A percentile compares a stretch with the other conserved stretches of the same genome.
Evolutionary conservation across 2,113 vertebrate genomes (phyloP).

Genomic region (Tiliqua scincoides): DNA sequence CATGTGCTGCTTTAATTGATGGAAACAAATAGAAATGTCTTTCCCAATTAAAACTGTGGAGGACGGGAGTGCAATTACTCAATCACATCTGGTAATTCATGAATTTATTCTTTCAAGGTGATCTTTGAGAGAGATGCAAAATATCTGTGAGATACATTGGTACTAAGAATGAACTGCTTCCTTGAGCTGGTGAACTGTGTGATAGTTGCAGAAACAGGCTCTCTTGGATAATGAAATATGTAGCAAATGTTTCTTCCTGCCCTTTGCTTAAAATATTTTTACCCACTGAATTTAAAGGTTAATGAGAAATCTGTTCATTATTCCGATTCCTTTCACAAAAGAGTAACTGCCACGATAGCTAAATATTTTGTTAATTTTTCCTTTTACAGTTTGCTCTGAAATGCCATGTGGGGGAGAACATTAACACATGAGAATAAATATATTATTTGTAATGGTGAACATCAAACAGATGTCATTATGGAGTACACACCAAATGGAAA

Average conservation of each 20-base stretch:
- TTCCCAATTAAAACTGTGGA: too few species aligned
- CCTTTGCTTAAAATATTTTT: constrained; percentile 13
- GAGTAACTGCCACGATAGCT: not conserved
- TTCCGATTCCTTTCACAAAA: constrained; percentile 1
- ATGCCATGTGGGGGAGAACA: constrained; percentile 5
- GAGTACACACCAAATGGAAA: not conserved
- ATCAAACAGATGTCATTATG: constrained; percentile 3
- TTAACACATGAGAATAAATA: constrained; percentile 21
- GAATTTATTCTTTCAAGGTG: constrained; percentile 4
- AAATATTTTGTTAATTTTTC: constrained; percentile 17
- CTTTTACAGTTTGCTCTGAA: constrained; percentile 36
- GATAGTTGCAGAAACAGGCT: not conserved
- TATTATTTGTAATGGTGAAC: not conserved
- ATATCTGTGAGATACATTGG: not conserved
- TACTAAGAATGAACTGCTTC: not conserved
- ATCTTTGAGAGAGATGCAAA: constrained; percentile 16
- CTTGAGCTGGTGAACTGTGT: not conserved
- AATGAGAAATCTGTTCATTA: constrained; percentile 27
- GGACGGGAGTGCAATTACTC: not conserved
- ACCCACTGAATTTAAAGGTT: constrained; percentile 13
- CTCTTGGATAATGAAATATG: constrained; percentile 27
- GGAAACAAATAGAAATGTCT: too few species aligned
- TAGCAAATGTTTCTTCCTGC: constrained; percentile 23
- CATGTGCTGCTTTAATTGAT: too few species aligned
- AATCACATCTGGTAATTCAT: not conserved